phyloP scores from a whole-genome alignment of 64 coral and sea anemone genomes.

The Stylophora pistillata region DNA sequence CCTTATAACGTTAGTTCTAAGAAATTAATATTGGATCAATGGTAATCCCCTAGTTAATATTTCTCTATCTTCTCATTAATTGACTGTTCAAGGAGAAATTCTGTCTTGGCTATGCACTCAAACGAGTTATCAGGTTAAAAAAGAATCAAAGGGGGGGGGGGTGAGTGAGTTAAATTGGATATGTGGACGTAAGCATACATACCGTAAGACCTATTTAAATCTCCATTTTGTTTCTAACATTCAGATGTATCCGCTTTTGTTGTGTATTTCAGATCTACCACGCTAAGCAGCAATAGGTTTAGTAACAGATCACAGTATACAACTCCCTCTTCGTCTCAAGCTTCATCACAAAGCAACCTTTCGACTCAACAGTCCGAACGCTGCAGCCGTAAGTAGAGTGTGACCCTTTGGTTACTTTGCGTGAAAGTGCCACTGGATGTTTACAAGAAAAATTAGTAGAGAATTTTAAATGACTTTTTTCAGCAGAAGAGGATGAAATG shows the following conservation, averaged over 20 bases:
- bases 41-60: too few species aligned
- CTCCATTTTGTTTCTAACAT: not conserved
- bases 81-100: too few species aligned
- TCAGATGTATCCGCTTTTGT: not conserved
- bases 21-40: too few species aligned
- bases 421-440: not conserved
- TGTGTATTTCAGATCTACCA: slow-evolving; percentile 5
- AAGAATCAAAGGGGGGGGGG: too few species aligned
- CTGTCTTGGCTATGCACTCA: too few species aligned
- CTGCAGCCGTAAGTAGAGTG: slow-evolving; percentile 21
- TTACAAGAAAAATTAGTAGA: not conserved
- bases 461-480: not conserved
- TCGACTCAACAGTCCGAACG: not conserved
- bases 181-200: too few species aligned
- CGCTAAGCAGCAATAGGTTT: not conserved
- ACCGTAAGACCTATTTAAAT: too few species aligned
- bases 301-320: slow-evolving; percentile 41
- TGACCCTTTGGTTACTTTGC: not conserved
- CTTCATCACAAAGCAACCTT: not conserved
- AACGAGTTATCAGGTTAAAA: too few species aligned
- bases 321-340: slow-evolving; percentile 32
- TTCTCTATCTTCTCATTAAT: too few species aligned
- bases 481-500: not conserved
- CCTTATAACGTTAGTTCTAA: too few species aligned
- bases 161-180: too few species aligned